These are phyloP conservation scores for Calephelis virginiensis DNA, from an alignment of 1,140 invertebrate species.

Conservation along the genomic window DNA sequence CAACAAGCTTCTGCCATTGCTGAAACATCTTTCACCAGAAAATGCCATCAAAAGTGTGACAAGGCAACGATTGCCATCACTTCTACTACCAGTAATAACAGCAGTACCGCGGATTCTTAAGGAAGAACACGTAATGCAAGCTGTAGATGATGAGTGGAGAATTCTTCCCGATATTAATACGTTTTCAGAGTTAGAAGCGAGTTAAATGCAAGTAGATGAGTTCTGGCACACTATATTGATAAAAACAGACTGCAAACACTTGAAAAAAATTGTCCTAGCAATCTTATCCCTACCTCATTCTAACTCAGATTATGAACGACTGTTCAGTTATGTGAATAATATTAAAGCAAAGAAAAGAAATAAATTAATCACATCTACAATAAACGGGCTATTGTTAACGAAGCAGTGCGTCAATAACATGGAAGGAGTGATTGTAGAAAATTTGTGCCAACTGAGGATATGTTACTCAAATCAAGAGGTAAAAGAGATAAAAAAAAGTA, in stretches of 20 bases:
- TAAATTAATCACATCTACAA: too few species aligned
- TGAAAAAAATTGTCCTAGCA: conserved; percentile 6
- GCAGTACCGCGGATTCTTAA: conserved; percentile 20
- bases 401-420: too few species aligned
- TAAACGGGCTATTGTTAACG: too few species aligned
- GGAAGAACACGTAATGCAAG: conserved; percentile 11
- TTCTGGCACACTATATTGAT: conserved; percentile 18
- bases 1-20: conserved; percentile 20
- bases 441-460: too few species aligned
- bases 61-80: conserved; percentile 18
- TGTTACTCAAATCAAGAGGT: too few species aligned
- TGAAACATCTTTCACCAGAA: conserved; percentile 19
- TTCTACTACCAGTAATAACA: conserved; percentile 14
- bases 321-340: conserved; percentile 20
- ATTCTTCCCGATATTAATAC: conserved; percentile 23
- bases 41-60: conserved; percentile 22
- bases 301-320: conserved; percentile 24
- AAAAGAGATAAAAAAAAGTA: too few species aligned
- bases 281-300: conserved; percentile 24
- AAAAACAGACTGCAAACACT: background rate
- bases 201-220: background rate
- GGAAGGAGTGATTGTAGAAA: too few species aligned
- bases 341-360: conserved; percentile 18
- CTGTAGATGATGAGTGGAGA: conserved; percentile 27
- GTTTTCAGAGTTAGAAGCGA: background rate